These are phyloP conservation scores for Prosopocoilus inquinatus DNA, from an alignment of 2,888 invertebrate species.

Conservation along the genomic window DNA sequence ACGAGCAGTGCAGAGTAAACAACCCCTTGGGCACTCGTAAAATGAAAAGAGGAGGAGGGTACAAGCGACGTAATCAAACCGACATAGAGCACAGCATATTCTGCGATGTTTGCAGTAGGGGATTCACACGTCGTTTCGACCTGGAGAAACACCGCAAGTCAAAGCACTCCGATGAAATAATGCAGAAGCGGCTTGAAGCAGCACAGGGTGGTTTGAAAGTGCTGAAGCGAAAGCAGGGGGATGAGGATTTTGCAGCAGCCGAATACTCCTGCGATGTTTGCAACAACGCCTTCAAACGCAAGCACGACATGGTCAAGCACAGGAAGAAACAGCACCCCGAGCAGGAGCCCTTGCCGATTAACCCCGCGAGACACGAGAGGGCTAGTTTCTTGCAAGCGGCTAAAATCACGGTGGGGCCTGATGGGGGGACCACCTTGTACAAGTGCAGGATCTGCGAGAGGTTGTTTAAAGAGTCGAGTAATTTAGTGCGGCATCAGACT, in stretches of 20 bases:
- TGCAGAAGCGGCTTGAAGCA: too few relatives aligned
- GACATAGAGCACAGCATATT: slow-evolving; percentile 23
- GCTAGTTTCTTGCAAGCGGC: slow-evolving; percentile 36
- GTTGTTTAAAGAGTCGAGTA: slow-evolving; percentile 37
- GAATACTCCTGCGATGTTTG: slow-evolving; percentile 42
- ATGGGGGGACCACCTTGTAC: slow-evolving; percentile 39
- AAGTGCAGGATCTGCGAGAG: slow-evolving; percentile 52
- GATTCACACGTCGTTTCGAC: slow-evolving; percentile 23
- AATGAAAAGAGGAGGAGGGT: neutral
- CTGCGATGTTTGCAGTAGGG: slow-evolving; percentile 26
- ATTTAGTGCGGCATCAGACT: slow-evolving; percentile 53
- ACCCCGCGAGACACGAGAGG: slow-evolving; percentile 28
- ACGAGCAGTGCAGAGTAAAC: too few relatives aligned
- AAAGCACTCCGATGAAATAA: neutral
- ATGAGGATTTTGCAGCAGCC: too few relatives aligned
- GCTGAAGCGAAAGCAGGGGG: slow-evolving; percentile 36
- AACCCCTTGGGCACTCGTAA: slow-evolving; percentile 7
- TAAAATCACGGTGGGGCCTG: slow-evolving; percentile 31
- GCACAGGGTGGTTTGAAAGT: slow-evolving; percentile 27
- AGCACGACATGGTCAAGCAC: slow-evolving; percentile 45
- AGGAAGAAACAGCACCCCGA: slow-evolving; percentile 34
- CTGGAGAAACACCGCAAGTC: slow-evolving; percentile 22
- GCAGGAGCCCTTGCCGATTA: slow-evolving; percentile 6
- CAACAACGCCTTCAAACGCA: slow-evolving; percentile 42
- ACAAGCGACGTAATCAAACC: slow-evolving; percentile 18